Percentiles rank a stretch among this genome's conserved stretches.
These are phyloP conservation scores for Trichopria drosophilae DNA, from an alignment of 2,888 invertebrate genomes.

Conservation along the genomic window DNA sequence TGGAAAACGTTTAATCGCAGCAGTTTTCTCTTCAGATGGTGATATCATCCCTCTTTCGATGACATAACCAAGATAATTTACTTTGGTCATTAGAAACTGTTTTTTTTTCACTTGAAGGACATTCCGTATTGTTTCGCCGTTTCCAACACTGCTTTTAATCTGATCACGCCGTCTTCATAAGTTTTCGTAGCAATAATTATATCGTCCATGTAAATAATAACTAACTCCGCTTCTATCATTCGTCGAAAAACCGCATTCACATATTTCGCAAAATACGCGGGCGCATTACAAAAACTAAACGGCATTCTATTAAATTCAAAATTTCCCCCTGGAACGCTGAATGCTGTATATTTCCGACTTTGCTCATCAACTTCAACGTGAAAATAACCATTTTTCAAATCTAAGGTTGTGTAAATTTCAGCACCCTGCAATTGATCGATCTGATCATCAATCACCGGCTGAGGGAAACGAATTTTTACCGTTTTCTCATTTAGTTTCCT, in stretches of 20 bases:
- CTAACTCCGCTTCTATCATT: slow-evolving; percentile 11
- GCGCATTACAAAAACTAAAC: too few species aligned
- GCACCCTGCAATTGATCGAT: too few species aligned
- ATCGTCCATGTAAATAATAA: slow-evolving; percentile 18
- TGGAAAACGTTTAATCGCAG: slow-evolving; percentile 30
- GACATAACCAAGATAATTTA: slow-evolving; percentile 11
- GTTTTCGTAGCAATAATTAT: slow-evolving; percentile 16
- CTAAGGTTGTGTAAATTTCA: too few species aligned
- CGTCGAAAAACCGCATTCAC: slow-evolving; percentile 25
- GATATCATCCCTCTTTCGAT: slow-evolving; percentile 7
- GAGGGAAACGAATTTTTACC: slow-evolving; percentile 32
- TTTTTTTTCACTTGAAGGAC: slow-evolving; percentile 6
- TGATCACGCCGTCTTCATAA: slow-evolving; percentile 3
- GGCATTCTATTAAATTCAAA: slow-evolving; percentile 9
- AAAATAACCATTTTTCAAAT: slow-evolving; percentile 9
- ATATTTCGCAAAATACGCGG: slow-evolving; percentile 27
- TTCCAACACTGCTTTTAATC: slow-evolving; percentile 5
- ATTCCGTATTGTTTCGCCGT: slow-evolving; percentile 4
- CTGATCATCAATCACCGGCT: too few species aligned
- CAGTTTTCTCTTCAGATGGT: slow-evolving; percentile 28
- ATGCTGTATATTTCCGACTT: too few species aligned
- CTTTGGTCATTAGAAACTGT: slow-evolving; percentile 11
- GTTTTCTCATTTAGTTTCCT: slow-evolving; percentile 2
- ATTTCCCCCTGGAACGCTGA: slow-evolving; percentile 1
- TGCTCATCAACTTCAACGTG: slow-evolving; percentile 4